Evolutionary conservation across 2,888 invertebrate species (phyloP), one percentile per base, ranked within the genome.

Genomic region (Mythimna lalbum): DNA sequence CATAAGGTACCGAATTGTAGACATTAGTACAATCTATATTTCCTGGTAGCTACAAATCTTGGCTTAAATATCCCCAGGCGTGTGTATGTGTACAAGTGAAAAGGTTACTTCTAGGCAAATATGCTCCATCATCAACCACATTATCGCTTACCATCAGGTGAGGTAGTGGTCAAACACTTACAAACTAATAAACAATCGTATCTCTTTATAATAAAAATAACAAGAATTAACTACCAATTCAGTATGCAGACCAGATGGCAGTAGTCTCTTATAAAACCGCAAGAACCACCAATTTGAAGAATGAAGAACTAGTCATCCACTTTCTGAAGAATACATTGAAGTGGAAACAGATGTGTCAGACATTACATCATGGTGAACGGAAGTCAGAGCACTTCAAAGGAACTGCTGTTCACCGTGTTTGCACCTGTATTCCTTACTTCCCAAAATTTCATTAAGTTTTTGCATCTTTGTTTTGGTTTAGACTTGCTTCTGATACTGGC

Each of bases 331-430:
- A 39, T 6, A 21, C 39, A 7, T n/a, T 80, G 43, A 64, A 78
- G 70, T 62, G 59, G 53, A 69, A 69, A 65, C 81, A 78, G 78
- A 81, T 78, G 81, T 65, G 63, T 69, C 53, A 64, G 70, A 52
- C 53, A 64, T 43, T 17, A 31, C 36, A 39, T 53, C 63, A 73
- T 73, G n/a, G 21, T 55, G 39, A 70, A 36, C 53, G 81, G 65
- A 76, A 76, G 62, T 81, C 36, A 69, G 50, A 39, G 62, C 71
- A 81, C 78, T 78, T 77, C 21, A 56, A 36, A 56, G 55, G 47
- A 59, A 61, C 36, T 27, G 27, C 9, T 55, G 19, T 59, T 36
- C 63, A 68, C 55, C 52, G 64, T 3, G 39, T 53, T 69, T 53
- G 52, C 69, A 76, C 77, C 62, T 70, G 49, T 62, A 53, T 53